Conservation (phyloP, 1,140 invertebrate species). For the Heliconius eleuchia region DNA sequence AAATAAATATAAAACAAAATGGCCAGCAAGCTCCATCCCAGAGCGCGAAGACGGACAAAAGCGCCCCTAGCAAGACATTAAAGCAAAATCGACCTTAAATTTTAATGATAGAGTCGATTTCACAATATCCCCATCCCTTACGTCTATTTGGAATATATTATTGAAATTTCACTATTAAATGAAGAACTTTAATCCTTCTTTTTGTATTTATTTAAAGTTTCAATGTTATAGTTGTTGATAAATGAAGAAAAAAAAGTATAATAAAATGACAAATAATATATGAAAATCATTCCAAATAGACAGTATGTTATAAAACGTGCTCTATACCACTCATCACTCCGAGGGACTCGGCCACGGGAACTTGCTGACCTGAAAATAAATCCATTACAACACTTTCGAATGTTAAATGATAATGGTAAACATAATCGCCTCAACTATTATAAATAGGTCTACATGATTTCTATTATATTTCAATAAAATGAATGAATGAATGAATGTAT, state of each 20-base stretch:
- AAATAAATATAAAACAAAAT: slow-evolving; percentile 40
- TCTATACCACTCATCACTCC: slow-evolving; percentile 75
- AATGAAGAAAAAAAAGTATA: not conserved
- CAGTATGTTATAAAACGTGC: slow-evolving; percentile 43
- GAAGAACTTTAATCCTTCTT: too few species aligned
- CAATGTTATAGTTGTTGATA: too few species aligned
- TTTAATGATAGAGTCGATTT: slow-evolving; percentile 23
- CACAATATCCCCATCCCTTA: slow-evolving; percentile 33
- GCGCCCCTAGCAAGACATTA: slow-evolving; percentile 45
- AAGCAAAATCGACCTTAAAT: slow-evolving; percentile 34
- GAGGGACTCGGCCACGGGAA: slow-evolving; percentile 74
- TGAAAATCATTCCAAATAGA: slow-evolving; percentile 53
- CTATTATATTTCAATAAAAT: not conserved
- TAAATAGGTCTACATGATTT: not conserved
- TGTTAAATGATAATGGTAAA: slow-evolving; percentile 11
- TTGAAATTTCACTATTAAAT: not conserved
- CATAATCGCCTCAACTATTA: not conserved
- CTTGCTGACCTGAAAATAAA: slow-evolving; percentile 74
- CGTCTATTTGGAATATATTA: slow-evolving; percentile 54
- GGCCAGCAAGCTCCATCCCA: slow-evolving; percentile 74
- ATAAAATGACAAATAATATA: not conserved
- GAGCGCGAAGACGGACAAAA: slow-evolving; percentile 63
- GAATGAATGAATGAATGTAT: not conserved
- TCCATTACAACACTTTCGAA: slow-evolving; percentile 38
- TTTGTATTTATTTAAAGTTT: too few species aligned